Evolutionary conservation across 2,888 invertebrate species (phyloP), one percentile per base, ranked within the genome.

Genomic region (Sarcophaga caerulescens): DNA sequence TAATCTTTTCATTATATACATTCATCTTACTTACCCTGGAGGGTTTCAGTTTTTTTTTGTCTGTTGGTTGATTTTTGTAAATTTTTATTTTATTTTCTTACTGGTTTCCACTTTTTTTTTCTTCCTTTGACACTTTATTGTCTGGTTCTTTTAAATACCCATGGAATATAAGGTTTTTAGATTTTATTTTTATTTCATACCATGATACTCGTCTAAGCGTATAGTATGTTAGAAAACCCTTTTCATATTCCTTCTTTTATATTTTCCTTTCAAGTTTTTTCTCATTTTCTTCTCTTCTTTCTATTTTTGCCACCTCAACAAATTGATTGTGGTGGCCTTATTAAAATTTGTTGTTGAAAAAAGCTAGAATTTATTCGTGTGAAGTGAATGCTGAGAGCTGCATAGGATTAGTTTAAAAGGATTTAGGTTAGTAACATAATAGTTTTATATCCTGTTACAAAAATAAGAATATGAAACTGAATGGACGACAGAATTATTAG

Each of bases 101-200:
- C 69, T 23, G 45, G 11, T 35, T 35, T 35, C 35, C 35, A n/a
- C 62, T 44, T 17, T 71, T 57, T 71, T 47, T 81, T 17, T 77
- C 65, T 82, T 73, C 47, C 66, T 66, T 82, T 71, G 71, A 77
- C 77, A 77, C 77, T 71, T 66, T 73, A 66, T 66, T 71, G 77
- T 76, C 77, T 82, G 71, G 76, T 52, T 66, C 17, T 65, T 71
- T 68, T 68, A 68, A 81, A 81, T 21, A 81, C 60, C 73, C 44
- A 59, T 63, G 21, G 52, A 45, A n/a, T 69, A 23, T 35, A 35
- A 35, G 35, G 35, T 35, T 35, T 35, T 21, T 69, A 23, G 21
- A 45, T 71, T 52, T 59, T 59, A 52, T 65, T 74, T 66, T 21
- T 19, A 35, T 76, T 25, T 17, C 35, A 35, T 35, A 6, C 6